Base-by-base conservation (phyloP, 2,888 invertebrate genomes). In the Dicyrtoma fusca region DNA sequence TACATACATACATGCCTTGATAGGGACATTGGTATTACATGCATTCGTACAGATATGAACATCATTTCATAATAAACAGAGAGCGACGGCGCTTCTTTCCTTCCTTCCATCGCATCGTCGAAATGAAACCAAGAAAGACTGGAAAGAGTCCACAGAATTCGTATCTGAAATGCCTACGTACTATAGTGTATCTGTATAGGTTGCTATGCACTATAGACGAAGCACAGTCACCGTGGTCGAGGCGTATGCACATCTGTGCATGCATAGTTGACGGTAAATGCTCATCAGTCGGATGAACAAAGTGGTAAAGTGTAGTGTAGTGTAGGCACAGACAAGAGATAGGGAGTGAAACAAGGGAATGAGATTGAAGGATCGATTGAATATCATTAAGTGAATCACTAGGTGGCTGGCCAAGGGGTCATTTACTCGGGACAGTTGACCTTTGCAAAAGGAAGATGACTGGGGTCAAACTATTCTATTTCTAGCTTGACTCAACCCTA, bases 341-440 rank as follows among this genome's bases (percentile, higher is more conserved):
- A 34, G 0, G 34, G 53, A 34, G 64, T 49, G 53, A 64, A 63
- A 53, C 25, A 34, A 61, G 45, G 44, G 57, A 55, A 59, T 64
- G 59, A 72, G 72, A 72, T 72, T 57, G 51, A 61, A 66, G 65
- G 57, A 61, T 66, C 59, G 72, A 72, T 72, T 72, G 72, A 72
- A 72, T 72, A 72, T 72, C 66, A 72, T 72, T 72, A 72, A 72
- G 34, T 65, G 72, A 72, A 72, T 72, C 72, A 72, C 72, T 72
- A 72, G 72, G 72, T 72, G 72, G 65, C 72, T 71, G 63, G 64
- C 65, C 55, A 71, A 71, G 71, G 73, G 73, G 70, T 71, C 70
- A 72, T 72, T 72, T 72, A 72, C 72, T 72, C 65, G 25, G 45
- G 34, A 66, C 65, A 8, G 59, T 44, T 74, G 69, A 74, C 73